Base-by-base conservation (phyloP, 2,888 invertebrate species). In the Eupithecia subumbrata region DNA sequence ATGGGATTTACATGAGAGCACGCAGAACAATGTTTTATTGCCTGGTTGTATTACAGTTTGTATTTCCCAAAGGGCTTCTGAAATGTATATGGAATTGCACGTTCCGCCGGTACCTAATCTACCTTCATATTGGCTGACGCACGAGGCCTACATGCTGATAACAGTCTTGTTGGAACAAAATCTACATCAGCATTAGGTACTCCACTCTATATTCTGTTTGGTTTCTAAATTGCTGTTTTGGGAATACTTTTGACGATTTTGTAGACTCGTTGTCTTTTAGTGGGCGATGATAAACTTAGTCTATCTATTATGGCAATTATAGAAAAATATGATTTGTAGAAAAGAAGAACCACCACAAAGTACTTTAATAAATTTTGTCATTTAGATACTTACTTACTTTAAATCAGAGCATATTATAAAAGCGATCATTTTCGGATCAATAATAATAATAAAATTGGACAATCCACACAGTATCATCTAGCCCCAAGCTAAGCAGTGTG, bases 11-110 rank as follows among this genome's bases (percentile, higher is more conserved):
- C 90, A 91, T 90, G 88, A 86, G 82, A 89, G 89, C 89, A 90
- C 86, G 89, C 85, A 86, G 87, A 90, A 90, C 92, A 90, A 89
- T 90, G 90, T 92, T 92, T 91, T 91, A 91, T 91, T 88, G 87
- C 84, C 77, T 72, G 76, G 83, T 82, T 85, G 86, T 89, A 91
- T 91, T 91, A 91, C 85, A 88, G 85, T 90, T 89, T 87, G 88
- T 89, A 93, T 93, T 93, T 92, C 92, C 92, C 93, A 78, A 82
- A 83, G 89, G 92, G 76, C 78, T 84, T 84, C 82, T 83, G 86
- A 86, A 90, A 90, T 88, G 87, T 90, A 87, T 89, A 86, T 86
- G 83, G 83, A 86, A 88, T 89, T 86, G 85, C 85, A 86, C 84
- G 86, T 85, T 87, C 81, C 79, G 80, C 77, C 77, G 84, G 84